Conservation (phyloP, 2,797 vertebrate genomes). For the Xerus rutilus region DNA sequence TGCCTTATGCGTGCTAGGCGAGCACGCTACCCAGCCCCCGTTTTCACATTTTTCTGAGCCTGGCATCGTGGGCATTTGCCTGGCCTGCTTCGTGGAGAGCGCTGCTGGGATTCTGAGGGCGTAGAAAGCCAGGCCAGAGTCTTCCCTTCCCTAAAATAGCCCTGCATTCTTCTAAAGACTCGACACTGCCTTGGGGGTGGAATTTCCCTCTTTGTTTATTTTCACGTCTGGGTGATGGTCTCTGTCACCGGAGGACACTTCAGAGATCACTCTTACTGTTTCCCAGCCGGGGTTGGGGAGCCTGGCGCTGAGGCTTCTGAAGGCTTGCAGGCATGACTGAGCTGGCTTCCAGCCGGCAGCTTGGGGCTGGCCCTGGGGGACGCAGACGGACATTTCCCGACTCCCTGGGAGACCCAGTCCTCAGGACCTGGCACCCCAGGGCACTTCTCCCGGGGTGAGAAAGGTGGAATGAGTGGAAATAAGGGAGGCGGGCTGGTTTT, state of each 20-base stretch:
- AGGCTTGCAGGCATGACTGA: conserved; percentile 56
- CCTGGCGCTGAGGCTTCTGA: neutral
- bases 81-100: neutral
- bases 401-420: conserved; percentile 82
- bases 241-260: conserved; percentile 49
- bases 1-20: too few relatives aligned
- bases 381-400: conserved; percentile 78
- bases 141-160: conserved; percentile 51
- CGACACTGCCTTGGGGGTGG: neutral
- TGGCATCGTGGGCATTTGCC: conserved; percentile 17
- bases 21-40: too few relatives aligned
- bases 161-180: conserved; percentile 39
- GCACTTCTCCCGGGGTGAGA: conserved; percentile 53
- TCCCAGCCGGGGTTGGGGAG: conserved; percentile 66
- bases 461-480: neutral
- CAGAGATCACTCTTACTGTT: conserved; percentile 74
- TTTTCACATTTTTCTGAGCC: neutral
- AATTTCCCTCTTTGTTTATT: conserved; percentile 76
- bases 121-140: neutral
- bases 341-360: conserved; percentile 70
- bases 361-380: conserved; percentile 67
- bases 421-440: conserved; percentile 68
- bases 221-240: conserved; percentile 74
- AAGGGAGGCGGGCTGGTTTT: conserved; percentile 72
- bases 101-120: neutral